Base-by-base conservation (phyloP, 1,140 invertebrate species). In the Arctopsyche grandis region DNA sequence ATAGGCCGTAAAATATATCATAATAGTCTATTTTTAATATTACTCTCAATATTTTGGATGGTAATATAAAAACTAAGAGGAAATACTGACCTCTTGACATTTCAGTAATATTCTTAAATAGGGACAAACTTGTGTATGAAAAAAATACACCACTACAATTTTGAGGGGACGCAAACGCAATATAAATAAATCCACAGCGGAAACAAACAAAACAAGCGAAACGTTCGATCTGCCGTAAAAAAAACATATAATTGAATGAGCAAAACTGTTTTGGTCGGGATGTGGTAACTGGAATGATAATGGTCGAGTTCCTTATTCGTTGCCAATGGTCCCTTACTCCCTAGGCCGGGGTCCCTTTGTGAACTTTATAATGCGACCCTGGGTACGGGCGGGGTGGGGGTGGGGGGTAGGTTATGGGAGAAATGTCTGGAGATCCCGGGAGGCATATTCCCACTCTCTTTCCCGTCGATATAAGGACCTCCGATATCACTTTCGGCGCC, bases 321-420 rank as follows among this genome's bases (percentile, higher is more conserved):
- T 3, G 24, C 22, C 7, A 26, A 1, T n/a, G 29, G 29, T 38
- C 29, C 29, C 29, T 38, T 38, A 38, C 29, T 38, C 29, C 29
- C 29, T 38, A 4, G 29, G 29, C 14, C 69, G 29, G 24, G 19
- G n/a, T 22, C 71, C 52, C 43, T 74, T 74, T 74, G 52, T 29
- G 48, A 76, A 76, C 56, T 76, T 76, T 52, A 76, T 76, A 76
- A 76, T 76, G 56, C 58, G 48, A 26, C 9, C 66, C 66, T 14
- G 19, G 56, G 16, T 73, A 7, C 29, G 7, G 29, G 29, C 29
- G 7, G 29, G 38, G 44, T 14, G 48, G n/a, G 16, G n/a, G 22
- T 9, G 22, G 26, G 16, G 29, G 38, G 0, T 12, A 58, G 22
- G 12, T 21, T 12, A 66, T 29, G 63, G 60, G 58, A 16, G 74